Base-by-base conservation (phyloP, 2,888 invertebrate genomes). In the Alloscopus bannaensis region DNA sequence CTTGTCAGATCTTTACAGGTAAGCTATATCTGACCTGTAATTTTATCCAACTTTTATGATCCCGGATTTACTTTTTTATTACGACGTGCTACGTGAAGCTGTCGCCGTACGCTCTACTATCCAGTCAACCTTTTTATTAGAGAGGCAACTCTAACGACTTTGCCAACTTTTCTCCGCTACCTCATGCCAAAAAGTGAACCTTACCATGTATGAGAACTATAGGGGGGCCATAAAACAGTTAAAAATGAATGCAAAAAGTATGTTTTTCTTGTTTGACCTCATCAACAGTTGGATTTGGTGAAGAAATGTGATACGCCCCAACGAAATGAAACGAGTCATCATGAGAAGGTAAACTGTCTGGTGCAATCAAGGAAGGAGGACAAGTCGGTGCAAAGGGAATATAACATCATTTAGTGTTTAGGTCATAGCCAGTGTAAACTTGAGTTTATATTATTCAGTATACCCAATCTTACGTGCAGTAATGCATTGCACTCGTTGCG, bases 11-110 rank as follows among this genome's bases (percentile, higher is more conserved):
- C n/a, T n/a, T n/a, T n/a, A n/a, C n/a, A n/a, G n/a, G n/a, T n/a
- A n/a, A n/a, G n/a, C n/a, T n/a, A n/a, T n/a, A 50, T 28, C 60
- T 50, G 71, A 71, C 71, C 71, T 60, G 71, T 50, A 71, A 71
- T 71, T 62, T 71, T 62, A 50, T 24, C 62, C 50, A 62, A 62
- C 22, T 71, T 71, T 71, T 71, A 71, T 71, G 29, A 24, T 29
- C 47, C 52, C 29, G 71, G 71, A 71, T 71, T 62, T 71, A 71
- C 71, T 71, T 71, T n/a, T 71, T 71, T 70, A 70, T 71, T 71
- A 71, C 62, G 47, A 50, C 52, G n/a, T 16, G 36, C 36, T 59
- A 42, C 60, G 45, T 36, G 50, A 40, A 62, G 62, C 42, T n/a
- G 31, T 40, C n/a, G 18, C n/a, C n/a, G n/a, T n/a, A n/a, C n/a